phyloP scores from a whole-genome alignment of 1,140 invertebrate species.

The Vollenhovia emeryi region DNA sequence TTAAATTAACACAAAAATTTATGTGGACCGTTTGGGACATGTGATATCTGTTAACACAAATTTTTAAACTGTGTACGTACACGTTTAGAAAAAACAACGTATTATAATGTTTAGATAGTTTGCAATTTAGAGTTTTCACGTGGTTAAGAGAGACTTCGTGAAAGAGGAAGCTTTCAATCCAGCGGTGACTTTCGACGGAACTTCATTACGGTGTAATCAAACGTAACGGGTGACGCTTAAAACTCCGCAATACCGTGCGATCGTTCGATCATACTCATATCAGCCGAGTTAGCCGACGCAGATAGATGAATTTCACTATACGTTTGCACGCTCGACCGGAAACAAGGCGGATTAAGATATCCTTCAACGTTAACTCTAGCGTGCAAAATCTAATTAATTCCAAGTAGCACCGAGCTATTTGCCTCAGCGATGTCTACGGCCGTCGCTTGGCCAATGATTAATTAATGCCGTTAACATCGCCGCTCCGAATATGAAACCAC shows the following conservation, averaged over 20 bases:
- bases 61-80: too few species aligned
- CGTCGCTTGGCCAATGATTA: slow-evolving; percentile 57
- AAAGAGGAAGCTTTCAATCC: background rate
- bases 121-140: background rate
- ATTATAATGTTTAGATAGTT: background rate
- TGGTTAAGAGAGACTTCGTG: background rate
- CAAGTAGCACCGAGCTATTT: slow-evolving; percentile 45
- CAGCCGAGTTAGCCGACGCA: slow-evolving; percentile 5
- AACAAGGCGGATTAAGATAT: slow-evolving; percentile 46
- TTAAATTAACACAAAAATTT: too few species aligned
- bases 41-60: too few species aligned
- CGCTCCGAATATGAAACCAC: slow-evolving; percentile 11
- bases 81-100: background rate
- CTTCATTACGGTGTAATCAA: slow-evolving; percentile 3
- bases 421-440: slow-evolving; percentile 42
- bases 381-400: slow-evolving; percentile 54
- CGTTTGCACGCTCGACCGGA: slow-evolving; percentile 5
- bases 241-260: slow-evolving; percentile 11
- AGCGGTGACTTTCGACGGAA: background rate
- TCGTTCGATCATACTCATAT: slow-evolving; percentile 47
- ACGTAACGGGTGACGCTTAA: slow-evolving; percentile 21
- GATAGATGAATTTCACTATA: slow-evolving; percentile 43
- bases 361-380: slow-evolving; percentile 42
- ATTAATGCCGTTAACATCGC: slow-evolving; percentile 58
- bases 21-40: too few species aligned